A percentile compares a stretch with the other conserved stretches of the same genome.
These are phyloP conservation scores for Whitmania pigra DNA, from an alignment of 1,140 invertebrate species.

Conservation along the genomic window DNA sequence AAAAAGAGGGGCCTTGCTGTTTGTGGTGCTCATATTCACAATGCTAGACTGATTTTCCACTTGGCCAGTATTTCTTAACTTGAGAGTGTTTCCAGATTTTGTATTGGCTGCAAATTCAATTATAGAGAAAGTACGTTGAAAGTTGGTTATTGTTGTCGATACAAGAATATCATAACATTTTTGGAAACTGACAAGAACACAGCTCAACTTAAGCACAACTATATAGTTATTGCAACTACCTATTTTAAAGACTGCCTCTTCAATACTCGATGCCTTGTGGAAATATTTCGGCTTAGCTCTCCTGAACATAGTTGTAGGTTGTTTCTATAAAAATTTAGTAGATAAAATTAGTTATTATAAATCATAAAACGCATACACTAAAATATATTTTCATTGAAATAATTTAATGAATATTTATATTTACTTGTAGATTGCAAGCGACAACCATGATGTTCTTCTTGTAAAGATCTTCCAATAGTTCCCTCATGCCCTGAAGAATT, in stretches of 20 bases:
- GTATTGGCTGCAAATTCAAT: too few relatives aligned
- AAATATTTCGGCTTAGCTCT: conserved; percentile 20
- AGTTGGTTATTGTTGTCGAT: too few relatives aligned
- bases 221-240: not conserved
- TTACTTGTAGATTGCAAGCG: conserved; percentile 14
- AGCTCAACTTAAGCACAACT: too few relatives aligned
- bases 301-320: conserved; percentile 12
- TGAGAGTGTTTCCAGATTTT: too few relatives aligned
- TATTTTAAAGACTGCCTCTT: conserved; percentile 5
- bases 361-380: not conserved
- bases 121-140: too few relatives aligned
- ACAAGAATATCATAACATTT: too few relatives aligned
- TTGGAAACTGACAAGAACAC: too few relatives aligned
- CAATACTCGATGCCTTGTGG: conserved; percentile 4
- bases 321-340: conserved; percentile 7
- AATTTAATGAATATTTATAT: not conserved
- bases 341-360: conserved; percentile 3
- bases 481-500: conserved; percentile 14
- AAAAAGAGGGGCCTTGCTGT: too few relatives aligned
- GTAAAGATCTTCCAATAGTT: conserved; percentile 17
- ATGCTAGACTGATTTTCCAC: too few relatives aligned
- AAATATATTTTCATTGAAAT: not conserved
- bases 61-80: too few relatives aligned
- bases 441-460: conserved; percentile 16
- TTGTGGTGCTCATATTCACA: too few relatives aligned